Percentiles rank a stretch among this genome's conserved stretches.
Evolutionary conservation across 2,113 vertebrate genomes (phyloP).

Genomic region (Butorides virescens): DNA sequence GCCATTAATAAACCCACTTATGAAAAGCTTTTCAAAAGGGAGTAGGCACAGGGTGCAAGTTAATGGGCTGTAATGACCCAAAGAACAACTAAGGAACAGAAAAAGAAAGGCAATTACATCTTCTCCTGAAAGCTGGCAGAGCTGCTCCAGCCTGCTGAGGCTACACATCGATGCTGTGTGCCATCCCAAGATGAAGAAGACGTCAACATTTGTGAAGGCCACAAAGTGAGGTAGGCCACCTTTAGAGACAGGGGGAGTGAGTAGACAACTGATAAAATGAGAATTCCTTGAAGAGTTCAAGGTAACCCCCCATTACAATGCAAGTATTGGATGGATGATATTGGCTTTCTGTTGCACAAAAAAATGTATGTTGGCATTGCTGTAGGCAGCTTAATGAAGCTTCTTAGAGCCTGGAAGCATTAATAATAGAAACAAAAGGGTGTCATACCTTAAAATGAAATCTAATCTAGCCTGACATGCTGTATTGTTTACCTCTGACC

Average conservation of each 20-base stretch:
- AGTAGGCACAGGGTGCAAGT: background rate
- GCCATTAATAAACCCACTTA: background rate
- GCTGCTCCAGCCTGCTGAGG: background rate
- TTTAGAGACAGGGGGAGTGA: background rate
- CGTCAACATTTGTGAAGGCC: background rate
- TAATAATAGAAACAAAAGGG: background rate
- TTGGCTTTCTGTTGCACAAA: background rate
- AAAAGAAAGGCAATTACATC: accelerated
- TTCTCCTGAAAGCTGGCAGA: background rate
- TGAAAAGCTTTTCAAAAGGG: background rate
- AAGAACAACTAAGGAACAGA: background rate
- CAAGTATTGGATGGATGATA: background rate
- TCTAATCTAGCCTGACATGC: background rate
- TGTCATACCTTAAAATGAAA: background rate
- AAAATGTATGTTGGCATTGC: background rate
- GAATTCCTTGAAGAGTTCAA: background rate
- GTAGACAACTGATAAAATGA: background rate
- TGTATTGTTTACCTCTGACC: slow-evolving; percentile 10
- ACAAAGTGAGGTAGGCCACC: accelerated
- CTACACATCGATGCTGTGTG: accelerated
- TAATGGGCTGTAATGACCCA: background rate
- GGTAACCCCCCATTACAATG: background rate
- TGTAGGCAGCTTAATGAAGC: background rate
- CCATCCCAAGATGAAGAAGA: background rate
- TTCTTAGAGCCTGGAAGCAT: background rate